These are phyloP conservation scores for Neomonachus schauinslandi DNA, from an alignment of 2,113 vertebrate genomes.

Conservation along the genomic window DNA sequence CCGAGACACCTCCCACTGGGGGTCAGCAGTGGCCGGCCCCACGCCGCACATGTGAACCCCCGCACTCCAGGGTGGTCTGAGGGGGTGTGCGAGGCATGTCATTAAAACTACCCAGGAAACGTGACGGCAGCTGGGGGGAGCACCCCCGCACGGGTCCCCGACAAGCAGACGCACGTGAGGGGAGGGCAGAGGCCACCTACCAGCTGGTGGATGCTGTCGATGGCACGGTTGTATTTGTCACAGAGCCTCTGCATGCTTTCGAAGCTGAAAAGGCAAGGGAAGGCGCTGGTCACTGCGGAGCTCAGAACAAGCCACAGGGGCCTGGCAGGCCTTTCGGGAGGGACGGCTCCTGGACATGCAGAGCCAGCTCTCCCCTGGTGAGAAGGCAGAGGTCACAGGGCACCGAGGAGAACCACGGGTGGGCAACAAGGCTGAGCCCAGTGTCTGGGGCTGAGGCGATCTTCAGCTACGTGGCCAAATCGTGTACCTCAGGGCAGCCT, in stretches of 20 bases:
- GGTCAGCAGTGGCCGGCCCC: neutral
- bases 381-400: neutral
- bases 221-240: conserved; percentile 99
- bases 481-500: neutral
- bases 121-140: neutral
- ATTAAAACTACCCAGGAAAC: neutral
- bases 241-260: conserved; percentile 99
- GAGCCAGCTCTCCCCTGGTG: neutral
- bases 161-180: neutral
- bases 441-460: neutral
- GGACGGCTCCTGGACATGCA: neutral
- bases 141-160: neutral
- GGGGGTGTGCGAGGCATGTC: fast-evolving
- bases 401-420: neutral
- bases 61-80: neutral
- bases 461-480: neutral
- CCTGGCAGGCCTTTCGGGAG: neutral
- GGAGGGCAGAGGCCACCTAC: conserved; percentile 83
- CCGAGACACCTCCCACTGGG: neutral
- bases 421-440: neutral
- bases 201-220: conserved; percentile 99
- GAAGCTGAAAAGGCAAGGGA: conserved; percentile 87
- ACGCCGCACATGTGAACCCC: neutral
- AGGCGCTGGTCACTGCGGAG: neutral
- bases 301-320: neutral